Percentiles rank a stretch among this genome's conserved stretches.
phyloP scores from a whole-genome alignment of 2,888 invertebrate species.

The Pristionchus entomophagus region DNA sequence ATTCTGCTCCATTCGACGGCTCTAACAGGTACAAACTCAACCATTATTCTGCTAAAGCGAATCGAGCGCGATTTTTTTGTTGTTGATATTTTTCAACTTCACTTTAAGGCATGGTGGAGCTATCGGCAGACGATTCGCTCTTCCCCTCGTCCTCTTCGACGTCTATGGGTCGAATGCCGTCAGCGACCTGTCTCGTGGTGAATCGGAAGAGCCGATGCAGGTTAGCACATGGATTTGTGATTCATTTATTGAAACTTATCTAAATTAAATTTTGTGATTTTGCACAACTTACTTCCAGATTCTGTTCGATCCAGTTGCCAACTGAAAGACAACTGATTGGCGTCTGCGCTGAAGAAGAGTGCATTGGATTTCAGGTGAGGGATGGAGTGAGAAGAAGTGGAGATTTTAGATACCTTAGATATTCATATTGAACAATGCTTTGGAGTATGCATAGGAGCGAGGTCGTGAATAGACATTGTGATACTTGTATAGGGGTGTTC shows the following conservation, averaged over 20 bases:
- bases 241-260: background rate
- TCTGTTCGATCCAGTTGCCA: background rate
- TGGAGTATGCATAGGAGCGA: too few species aligned
- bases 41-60: too few species aligned
- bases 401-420: too few species aligned
- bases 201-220: constrained; percentile 32
- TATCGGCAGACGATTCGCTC: background rate
- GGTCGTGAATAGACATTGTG: too few species aligned
- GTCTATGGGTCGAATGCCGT: background rate
- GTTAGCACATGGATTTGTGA: background rate
- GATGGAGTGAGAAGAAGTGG: too few species aligned
- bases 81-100: too few species aligned
- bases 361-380: background rate
- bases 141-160: constrained; percentile 34
- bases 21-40: constrained; percentile 1
- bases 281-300: background rate
- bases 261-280: too few species aligned
- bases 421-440: too few species aligned
- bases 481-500: too few species aligned
- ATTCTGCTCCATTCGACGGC: constrained; percentile 35
- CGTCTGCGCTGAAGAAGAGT: constrained; percentile 40
- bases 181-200: background rate
- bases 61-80: too few species aligned
- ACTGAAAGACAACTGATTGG: constrained; percentile 33
- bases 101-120: background rate